These are phyloP conservation scores for Ceriagrion tenellum DNA, from an alignment of 2,888 invertebrate species.

Conservation along the genomic window DNA sequence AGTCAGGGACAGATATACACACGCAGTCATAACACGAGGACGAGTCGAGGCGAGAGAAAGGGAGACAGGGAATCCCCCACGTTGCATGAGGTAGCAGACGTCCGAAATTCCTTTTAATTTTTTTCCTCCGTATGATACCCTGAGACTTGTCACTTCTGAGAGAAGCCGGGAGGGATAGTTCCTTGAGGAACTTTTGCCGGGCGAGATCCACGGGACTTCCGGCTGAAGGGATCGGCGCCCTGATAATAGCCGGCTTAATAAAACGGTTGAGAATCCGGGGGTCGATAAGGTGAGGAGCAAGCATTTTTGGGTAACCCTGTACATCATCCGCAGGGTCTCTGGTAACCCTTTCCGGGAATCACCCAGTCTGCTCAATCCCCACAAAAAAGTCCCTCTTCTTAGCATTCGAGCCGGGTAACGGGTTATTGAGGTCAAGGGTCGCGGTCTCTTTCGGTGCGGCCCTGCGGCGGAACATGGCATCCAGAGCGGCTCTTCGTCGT, in stretches of 20 bases:
- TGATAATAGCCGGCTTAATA: not conserved
- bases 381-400: not conserved
- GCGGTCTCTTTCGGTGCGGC: not conserved
- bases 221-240: not conserved
- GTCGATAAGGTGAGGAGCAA: not conserved
- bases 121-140: not conserved
- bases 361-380: not conserved
- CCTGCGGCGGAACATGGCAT: constrained; percentile 1
- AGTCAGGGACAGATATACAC: not conserved
- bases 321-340: not conserved
- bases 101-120: not conserved
- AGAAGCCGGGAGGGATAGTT: not conserved
- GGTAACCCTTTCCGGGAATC: not conserved
- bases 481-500: constrained; percentile 5
- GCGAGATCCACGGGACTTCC: not conserved
- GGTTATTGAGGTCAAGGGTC: constrained; percentile 45
- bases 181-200: not conserved
- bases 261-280: not conserved
- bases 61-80: constrained; percentile 1
- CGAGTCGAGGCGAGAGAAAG: not conserved
- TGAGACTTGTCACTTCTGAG: not conserved
- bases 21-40: constrained; percentile 6
- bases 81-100: not conserved
- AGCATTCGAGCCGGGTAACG: not conserved
- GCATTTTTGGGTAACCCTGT: not conserved